Base-by-base conservation (phyloP, 2,888 invertebrate species). In the Lamproptera curius region DNA sequence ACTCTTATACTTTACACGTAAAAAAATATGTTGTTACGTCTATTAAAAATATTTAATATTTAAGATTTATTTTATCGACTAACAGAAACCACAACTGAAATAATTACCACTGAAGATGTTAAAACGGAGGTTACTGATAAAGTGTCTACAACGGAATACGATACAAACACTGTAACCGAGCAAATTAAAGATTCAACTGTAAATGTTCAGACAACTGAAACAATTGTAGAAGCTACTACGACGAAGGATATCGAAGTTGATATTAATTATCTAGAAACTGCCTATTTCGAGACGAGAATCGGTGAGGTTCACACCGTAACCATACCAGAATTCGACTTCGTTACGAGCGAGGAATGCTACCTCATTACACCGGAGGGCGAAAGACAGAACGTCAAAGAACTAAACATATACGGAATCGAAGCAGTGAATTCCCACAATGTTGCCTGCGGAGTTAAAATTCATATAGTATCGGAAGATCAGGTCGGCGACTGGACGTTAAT, bases 401-500 rank as follows among this genome's bases (percentile, higher is more conserved):
- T 72, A 37, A 53, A 65, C 16, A 17, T 71, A 1, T 31, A 63
- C 2, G 70, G 70, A 20, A 53, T 80, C 1, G 57, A 70, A 55
- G 55, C 64, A 10, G 42, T 76, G 5, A 33, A 59, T 26, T 61
- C 55, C 17, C 9, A 16, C 10, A 46, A 52, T 1, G 54, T 68
- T 15, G 65, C 67, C 16, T 83, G 84, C 46, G 76, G 74, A 1
- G 55, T 82, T 1, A 47, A 38, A 1, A 39, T 84, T 0, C 56
- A 52, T 9, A 63, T 80, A 0, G 16, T 51, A 16, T 57, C 66
- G 0, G 67, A 70, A 46, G 62, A 70, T 5, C 51, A 61, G 41
- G 48, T 76, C 2, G 84, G 84, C 5, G 58, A 69, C 17, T 84
- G 83, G 82, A 65, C 59, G n/a, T 61, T 84, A 11, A 67, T 79